Base-by-base conservation (phyloP, 2,797 vertebrate species). In the Hylomyscus alleni region DNA sequence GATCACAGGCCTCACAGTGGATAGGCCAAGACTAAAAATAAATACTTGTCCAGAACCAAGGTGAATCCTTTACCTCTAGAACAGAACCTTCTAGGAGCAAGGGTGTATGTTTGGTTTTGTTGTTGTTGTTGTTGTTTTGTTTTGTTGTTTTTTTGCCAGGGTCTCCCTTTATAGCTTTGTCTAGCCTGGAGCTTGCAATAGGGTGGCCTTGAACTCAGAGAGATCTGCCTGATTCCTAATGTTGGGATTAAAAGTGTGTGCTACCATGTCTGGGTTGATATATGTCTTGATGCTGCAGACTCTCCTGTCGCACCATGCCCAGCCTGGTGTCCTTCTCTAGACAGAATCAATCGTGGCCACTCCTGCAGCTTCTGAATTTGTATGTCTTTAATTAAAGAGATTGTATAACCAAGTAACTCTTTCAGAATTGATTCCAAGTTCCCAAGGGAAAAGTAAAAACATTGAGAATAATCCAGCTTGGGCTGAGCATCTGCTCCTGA, bases 391-490 rank as follows among this genome's bases (percentile, higher is more conserved):
- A 91, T 84, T 84, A 93, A 62, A 54, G 20, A 62, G 9, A 62
- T 92, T 75, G 31, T 44, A 93, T 78, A 91, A 85, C 15, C 31
- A 26, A 84, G 62, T 67, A 56, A 73, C 24, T 95, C 58, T 92
- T 58, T 93, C 65, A 90, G 77, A 47, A 94, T 10, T 44, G 92
- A 94, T 91, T 96, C 67, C 82, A 95, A 91, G 78, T 94, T 78
- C 52, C 34, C 50, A 88, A 93, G 65, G 9, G 31, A 67, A 89
- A 20, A 76, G 77, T 60, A 26, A 84, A 67, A 67, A 13, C 60
- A 56, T 31, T 50, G 26, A n/a, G n/a, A 90, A 69, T 67, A n/a
- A 58, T 26, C 78, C 62, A 80, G 69, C 60, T 89, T 12, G 62
- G 81, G 6, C 40, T 34, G 69, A 11, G 37, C 60, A 40, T 56